Percentiles rank a stretch among this genome's conserved stretches.
phyloP scores from a whole-genome alignment of 2,888 invertebrate genomes.

The Brachyptera putata region DNA sequence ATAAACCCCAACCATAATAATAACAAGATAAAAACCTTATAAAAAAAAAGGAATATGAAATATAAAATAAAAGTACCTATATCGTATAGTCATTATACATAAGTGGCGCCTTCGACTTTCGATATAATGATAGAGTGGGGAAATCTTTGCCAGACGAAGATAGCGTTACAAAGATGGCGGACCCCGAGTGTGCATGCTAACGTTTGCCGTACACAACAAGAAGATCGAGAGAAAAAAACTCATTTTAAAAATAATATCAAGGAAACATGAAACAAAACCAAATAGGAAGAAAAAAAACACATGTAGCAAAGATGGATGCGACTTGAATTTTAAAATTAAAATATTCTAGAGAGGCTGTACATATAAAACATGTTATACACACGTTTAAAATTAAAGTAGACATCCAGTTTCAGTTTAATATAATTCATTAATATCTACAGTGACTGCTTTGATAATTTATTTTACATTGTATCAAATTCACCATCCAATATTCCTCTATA shows the following conservation, averaged over 20 bases:
- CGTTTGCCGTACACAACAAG: too few species aligned
- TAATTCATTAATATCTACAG: too few species aligned
- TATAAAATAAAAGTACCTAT: not conserved
- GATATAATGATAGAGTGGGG: not conserved
- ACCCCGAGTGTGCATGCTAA: too few species aligned
- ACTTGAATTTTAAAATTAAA: slow-evolving; percentile 7
- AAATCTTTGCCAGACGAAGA: not conserved
- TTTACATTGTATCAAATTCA: too few species aligned
- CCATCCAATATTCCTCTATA: too few species aligned
- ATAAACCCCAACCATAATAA: not conserved
- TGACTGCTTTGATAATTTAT: too few species aligned
- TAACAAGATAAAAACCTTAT: not conserved
- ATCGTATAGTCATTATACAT: not conserved
- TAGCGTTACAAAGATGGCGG: not conserved
- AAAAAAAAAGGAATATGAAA: not conserved
- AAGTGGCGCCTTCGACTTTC: slow-evolving; percentile 4
- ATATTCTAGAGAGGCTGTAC: not conserved
- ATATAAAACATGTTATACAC: too few species aligned
- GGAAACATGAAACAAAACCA: slow-evolving; percentile 9
- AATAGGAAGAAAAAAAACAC: not conserved
- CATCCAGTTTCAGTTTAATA: too few species aligned
- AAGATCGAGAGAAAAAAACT: not conserved
- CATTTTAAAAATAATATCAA: slow-evolving; percentile 3
- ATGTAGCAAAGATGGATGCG: slow-evolving; percentile 6
- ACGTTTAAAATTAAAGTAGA: too few species aligned